Percentiles rank a stretch among this genome's conserved stretches.
These are phyloP conservation scores for Callocephalon fimbriatum DNA, from an alignment of 2,113 vertebrate species.

Conservation along the genomic window DNA sequence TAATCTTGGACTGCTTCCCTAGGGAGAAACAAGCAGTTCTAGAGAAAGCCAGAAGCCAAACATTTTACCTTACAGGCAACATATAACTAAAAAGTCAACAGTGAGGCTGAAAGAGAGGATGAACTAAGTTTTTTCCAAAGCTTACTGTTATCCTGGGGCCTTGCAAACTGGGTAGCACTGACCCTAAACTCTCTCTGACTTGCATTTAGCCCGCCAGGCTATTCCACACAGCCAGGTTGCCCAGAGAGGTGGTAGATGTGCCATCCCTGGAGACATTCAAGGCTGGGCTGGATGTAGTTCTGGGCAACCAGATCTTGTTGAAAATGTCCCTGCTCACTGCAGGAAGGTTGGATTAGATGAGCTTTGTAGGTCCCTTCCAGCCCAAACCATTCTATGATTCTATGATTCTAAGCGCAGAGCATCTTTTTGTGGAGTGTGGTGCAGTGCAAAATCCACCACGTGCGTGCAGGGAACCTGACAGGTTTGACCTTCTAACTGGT, in stretches of 20 bases:
- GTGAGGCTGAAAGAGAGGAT: background rate
- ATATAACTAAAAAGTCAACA: background rate
- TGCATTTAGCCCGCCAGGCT: background rate
- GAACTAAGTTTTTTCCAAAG: background rate
- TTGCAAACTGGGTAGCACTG: background rate
- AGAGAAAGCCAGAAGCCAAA: background rate
- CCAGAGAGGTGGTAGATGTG: background rate
- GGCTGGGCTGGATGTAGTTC: background rate
- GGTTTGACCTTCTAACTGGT: background rate
- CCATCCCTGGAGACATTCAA: background rate
- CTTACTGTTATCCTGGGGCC: background rate
- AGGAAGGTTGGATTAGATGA: background rate
- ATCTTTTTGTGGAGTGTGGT: background rate
- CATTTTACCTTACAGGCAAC: background rate
- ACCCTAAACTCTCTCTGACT: background rate
- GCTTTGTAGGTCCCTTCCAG: background rate
- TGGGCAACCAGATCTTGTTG: background rate
- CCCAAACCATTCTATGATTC: background rate
- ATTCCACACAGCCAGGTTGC: background rate
- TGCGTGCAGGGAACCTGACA: background rate
- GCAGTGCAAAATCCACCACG: background rate
- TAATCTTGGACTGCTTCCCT: background rate
- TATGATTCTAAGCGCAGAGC: background rate
- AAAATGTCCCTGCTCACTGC: background rate
- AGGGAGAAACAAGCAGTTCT: background rate